These are phyloP conservation scores for Xyrichtys novacula DNA, from an alignment of 2,797 vertebrate species.

Conservation along the genomic window DNA sequence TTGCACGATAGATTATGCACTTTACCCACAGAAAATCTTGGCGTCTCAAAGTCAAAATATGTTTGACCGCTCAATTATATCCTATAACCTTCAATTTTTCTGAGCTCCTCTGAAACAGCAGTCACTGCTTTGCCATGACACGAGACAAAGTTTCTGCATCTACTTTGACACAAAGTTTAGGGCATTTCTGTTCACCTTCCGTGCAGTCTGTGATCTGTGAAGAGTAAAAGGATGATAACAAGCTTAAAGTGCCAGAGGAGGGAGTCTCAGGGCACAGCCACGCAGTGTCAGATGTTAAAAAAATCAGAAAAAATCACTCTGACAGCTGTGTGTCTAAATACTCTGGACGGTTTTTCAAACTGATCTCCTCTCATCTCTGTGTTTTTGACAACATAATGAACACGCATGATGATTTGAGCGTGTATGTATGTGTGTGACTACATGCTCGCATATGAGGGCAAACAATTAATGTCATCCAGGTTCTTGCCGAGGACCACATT, in stretches of 20 bases:
- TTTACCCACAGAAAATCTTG: no score
- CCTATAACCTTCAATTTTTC: not conserved
- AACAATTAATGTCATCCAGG: constrained; percentile 10
- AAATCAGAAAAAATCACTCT: constrained; percentile 8
- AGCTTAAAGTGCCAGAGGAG: constrained; percentile 14
- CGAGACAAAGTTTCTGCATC: constrained; percentile 30
- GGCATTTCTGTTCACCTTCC: constrained; percentile 29
- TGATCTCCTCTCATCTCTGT: constrained; percentile 6
- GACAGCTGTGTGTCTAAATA: constrained; percentile 25
- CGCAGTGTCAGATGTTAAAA: constrained; percentile 16
- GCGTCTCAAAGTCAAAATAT: no score
- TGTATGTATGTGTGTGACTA: not conserved
- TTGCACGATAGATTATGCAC: no score
- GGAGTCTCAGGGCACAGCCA: constrained; percentile 16
- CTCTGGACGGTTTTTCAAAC: constrained; percentile 1
- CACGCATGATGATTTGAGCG: constrained; percentile 11
- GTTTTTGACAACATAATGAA: constrained; percentile 22
- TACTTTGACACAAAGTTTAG: constrained; percentile 35
- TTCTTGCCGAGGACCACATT: constrained; percentile 40
- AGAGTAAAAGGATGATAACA: constrained; percentile 16
- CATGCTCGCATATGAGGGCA: not conserved
- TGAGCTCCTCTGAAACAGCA: not conserved
- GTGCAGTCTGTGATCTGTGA: constrained; percentile 12
- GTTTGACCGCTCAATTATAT: not conserved
- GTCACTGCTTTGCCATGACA: not conserved